Evolutionary conservation across 2,113 vertebrate species (phyloP).

Genomic region (Plectropomus leopardus): DNA sequence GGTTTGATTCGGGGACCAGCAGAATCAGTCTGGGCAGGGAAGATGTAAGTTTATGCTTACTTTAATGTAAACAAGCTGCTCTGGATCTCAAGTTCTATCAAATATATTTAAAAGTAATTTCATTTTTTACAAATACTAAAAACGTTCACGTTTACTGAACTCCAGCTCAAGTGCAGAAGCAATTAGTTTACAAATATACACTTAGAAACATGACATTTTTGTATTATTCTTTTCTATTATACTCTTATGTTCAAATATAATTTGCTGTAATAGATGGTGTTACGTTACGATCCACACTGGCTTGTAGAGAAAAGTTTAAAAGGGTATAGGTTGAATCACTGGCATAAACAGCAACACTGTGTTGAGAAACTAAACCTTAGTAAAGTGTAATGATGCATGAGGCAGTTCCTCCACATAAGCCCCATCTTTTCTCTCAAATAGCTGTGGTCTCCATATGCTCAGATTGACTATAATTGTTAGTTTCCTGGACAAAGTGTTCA

Average conservation of each 20-base stretch:
- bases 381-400: constrained; percentile 48
- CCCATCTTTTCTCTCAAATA: constrained; percentile 82
- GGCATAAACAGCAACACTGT: constrained; percentile 21
- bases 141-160: neutral
- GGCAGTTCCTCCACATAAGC: constrained; percentile 74
- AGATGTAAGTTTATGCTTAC: neutral
- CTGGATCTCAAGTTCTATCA: neutral
- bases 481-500: constrained; percentile 85
- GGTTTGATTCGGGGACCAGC: neutral
- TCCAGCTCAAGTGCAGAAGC: neutral
- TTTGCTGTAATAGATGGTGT: neutral
- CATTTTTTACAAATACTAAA: neutral
- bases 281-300: neutral
- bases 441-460: constrained; percentile 81
- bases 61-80: neutral
- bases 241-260: neutral
- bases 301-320: neutral
- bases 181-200: neutral
- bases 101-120: neutral
- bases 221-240: neutral
- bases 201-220: neutral
- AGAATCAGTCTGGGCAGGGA: neutral
- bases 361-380: constrained; percentile 33
- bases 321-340: neutral
- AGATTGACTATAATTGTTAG: constrained; percentile 88